Evolutionary conservation across 2,113 vertebrate genomes (phyloP).

Genomic region (Dasyurus viverrinus): DNA sequence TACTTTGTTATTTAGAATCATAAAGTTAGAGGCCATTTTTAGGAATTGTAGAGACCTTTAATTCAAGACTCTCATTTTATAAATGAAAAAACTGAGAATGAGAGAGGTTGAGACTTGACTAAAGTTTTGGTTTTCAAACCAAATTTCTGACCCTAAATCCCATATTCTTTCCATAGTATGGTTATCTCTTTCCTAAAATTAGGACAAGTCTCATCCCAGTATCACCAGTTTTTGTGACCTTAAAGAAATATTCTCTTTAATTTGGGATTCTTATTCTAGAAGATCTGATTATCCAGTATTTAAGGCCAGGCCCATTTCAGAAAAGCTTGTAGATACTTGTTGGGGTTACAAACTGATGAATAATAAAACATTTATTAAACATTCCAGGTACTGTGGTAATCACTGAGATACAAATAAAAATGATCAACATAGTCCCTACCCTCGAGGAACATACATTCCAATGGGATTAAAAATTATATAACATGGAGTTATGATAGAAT

Average conservation of each 20-base stretch:
- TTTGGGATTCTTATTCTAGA: background rate
- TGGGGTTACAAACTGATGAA: background rate
- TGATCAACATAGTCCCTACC: background rate
- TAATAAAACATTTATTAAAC: background rate
- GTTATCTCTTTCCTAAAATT: background rate
- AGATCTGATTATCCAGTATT: no score
- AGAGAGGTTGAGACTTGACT: background rate
- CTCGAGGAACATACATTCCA: background rate
- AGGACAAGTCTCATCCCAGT: background rate
- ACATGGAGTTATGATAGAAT: background rate
- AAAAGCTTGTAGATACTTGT: background rate
- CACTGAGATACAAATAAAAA: background rate
- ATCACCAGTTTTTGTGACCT: background rate
- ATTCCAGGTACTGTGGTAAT: background rate
- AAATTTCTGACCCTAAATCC: background rate
- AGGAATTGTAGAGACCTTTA: background rate
- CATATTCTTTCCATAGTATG: background rate
- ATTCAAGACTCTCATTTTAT: background rate
- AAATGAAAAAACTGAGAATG: background rate
- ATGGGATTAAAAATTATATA: background rate
- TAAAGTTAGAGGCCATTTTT: background rate
- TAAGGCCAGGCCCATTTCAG: background rate
- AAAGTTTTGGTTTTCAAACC: background rate
- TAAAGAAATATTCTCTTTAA: background rate
- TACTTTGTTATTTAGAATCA: background rate